Evolutionary conservation across 2,113 vertebrate species (phyloP).

Genomic region (Oryzias woworae): DNA sequence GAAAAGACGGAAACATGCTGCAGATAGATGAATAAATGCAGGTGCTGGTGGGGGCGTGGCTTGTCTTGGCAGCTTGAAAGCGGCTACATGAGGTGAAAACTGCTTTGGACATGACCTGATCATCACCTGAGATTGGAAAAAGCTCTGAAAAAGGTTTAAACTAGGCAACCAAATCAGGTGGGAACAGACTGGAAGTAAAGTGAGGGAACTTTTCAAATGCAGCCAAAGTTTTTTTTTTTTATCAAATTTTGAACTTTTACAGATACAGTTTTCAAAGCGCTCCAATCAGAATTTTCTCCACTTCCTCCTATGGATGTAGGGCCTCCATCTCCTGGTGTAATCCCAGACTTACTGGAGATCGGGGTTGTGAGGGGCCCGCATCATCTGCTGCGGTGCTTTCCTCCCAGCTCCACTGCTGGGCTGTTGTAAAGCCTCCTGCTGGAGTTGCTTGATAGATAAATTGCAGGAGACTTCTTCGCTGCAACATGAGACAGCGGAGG

Average conservation of each 20-base stretch:
- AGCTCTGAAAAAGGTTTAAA: slow-evolving; percentile 1
- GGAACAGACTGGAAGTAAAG: neutral
- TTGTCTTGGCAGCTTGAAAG: neutral
- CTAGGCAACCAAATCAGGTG: neutral
- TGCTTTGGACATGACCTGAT: neutral
- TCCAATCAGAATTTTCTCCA: slow-evolving; percentile 3
- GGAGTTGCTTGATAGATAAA: slow-evolving; percentile 1
- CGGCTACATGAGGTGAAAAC: too few relatives aligned
- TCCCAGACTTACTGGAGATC: slow-evolving; percentile 1
- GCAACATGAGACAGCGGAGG: neutral
- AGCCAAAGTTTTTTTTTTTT: neutral
- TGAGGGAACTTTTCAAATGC: neutral
- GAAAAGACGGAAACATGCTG: neutral
- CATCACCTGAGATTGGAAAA: slow-evolving; percentile 14
- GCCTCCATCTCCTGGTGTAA: slow-evolving; percentile 4
- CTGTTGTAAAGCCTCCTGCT: slow-evolving; percentile 8
- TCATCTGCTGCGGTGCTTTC: slow-evolving; percentile 1
- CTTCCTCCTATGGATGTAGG: slow-evolving; percentile 5
- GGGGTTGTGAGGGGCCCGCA: neutral
- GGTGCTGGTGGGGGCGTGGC: neutral
- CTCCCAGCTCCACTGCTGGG: neutral
- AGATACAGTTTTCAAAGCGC: neutral
- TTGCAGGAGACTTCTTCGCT: neutral
- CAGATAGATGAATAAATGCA: slow-evolving; percentile 10
- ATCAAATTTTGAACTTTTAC: neutral